phyloP scores from a whole-genome alignment of 2,797 vertebrate genomes.

The Coregonus sp. region DNA sequence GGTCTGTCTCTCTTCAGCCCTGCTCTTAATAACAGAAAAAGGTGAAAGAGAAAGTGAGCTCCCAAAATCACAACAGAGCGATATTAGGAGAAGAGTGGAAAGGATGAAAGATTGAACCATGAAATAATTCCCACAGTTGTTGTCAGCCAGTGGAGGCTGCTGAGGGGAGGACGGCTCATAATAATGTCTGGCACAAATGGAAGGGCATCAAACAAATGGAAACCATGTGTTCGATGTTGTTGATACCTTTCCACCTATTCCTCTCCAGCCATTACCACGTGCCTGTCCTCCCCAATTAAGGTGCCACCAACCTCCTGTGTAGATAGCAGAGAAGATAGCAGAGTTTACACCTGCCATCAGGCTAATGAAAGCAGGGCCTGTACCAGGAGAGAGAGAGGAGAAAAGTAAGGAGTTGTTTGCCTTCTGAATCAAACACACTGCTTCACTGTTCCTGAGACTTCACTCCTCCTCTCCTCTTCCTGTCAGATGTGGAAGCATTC shows the following conservation, averaged over 20 bases:
- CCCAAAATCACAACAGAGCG: background rate
- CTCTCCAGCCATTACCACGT: no score
- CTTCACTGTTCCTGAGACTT: conserved; percentile 19
- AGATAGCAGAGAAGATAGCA: background rate
- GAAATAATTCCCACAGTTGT: background rate
- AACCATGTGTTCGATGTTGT: no score
- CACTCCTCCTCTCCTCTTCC: conserved; percentile 11
- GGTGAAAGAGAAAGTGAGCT: background rate
- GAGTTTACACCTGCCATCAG: background rate
- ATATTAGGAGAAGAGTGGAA: background rate
- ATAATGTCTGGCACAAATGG: no score
- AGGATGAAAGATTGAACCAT: background rate
- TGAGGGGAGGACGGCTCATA: no score
- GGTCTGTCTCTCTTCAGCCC: background rate
- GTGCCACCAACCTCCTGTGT: background rate
- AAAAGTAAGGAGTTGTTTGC: conserved; percentile 25
- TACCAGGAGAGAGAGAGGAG: conserved; percentile 19
- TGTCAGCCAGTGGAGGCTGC: no score
- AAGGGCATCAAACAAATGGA: no score
- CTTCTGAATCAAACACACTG: conserved; percentile 29
- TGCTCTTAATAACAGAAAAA: background rate
- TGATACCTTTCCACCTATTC: no score
- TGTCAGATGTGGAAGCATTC: background rate
- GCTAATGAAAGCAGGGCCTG: background rate
- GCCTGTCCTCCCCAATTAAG: no score